These are phyloP conservation scores for Phaenicophaeus curvirostris DNA, from an alignment of 2,797 vertebrate genomes.

Conservation along the genomic window DNA sequence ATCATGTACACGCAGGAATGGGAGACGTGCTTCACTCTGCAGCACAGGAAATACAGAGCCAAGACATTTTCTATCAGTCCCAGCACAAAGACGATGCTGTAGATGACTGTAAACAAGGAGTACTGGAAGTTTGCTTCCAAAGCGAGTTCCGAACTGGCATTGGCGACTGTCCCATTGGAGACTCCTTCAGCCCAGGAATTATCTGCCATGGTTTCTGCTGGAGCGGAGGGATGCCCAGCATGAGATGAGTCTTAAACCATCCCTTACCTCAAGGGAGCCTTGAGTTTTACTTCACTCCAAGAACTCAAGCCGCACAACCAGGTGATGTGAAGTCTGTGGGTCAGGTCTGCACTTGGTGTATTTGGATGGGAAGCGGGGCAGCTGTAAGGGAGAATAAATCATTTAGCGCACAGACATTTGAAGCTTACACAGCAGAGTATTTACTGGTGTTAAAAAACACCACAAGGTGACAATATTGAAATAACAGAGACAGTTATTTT, in stretches of 20 bases:
- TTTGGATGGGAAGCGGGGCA: rapidly evolving
- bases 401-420: background rate
- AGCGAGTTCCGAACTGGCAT: background rate
- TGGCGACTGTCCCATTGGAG: background rate
- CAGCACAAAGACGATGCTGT: conserved; percentile 76
- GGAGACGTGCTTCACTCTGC: conserved; percentile 51
- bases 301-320: background rate
- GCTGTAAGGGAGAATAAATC: background rate
- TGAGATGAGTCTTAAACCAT: background rate
- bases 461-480: background rate
- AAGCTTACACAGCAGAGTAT: background rate
- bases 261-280: background rate
- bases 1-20: conserved; percentile 81
- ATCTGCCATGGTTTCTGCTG: background rate
- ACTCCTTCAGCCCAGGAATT: background rate
- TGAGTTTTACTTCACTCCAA: background rate
- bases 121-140: conserved; percentile 76
- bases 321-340: rapidly evolving
- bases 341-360: background rate
- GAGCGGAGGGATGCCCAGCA: rapidly evolving
- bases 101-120: conserved; percentile 77
- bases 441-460: background rate
- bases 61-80: conserved; percentile 80
- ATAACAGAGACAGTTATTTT: background rate
- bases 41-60: conserved; percentile 76